Evolutionary conservation across 1,140 invertebrate genomes (phyloP), one percentile per base, ranked within the genome.

Genomic region (Tetramorium alpestre): DNA sequence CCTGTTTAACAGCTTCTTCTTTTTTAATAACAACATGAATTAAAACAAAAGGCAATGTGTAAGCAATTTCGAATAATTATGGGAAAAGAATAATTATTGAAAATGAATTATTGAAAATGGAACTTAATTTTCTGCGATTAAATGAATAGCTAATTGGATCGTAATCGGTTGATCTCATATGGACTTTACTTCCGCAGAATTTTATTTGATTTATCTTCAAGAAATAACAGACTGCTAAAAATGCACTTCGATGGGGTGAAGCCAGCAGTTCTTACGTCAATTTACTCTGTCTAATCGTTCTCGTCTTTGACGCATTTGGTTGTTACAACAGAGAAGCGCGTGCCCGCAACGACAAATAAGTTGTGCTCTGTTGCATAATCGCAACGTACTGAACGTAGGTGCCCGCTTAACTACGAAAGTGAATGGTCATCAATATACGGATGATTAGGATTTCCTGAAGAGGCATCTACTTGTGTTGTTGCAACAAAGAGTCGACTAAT

Each of bases 241-340:
- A 22, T 65, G 47, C 22, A 47, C 18, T 47, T 13, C 11, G 25
- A 33, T n/a, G 18, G 65, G 8, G 25, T 60, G 49, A 58, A 60
- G 54, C n/a, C 54, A 22, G 5, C 28, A 1, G 2, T 60, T 47
- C 41, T 18, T 73, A 44, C 49, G 25, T 80, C 67, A 72, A 60
- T 84, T 49, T 49, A 44, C n/a, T 80, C 18, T 8, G 25, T 18
- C 16, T 56, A 44, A 72, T 13, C 51, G n/a, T 73, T 8, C 41
- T 47, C 11, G 25, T 47, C 69, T 73, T 60, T 73, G 51, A 72
- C 25, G 67, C 67, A 82, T 47, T 60, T 49, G 38, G 58, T 73
- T 82, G n/a, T 82, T 84, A 75, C 69, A 84, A 58, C 67, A 58
- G 25, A 56, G 25, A 73, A 22, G 16, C 33, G 22, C 49, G 22